phyloP scores from a whole-genome alignment of 2,113 vertebrate genomes.

The Ancistrus triradiatus region DNA sequence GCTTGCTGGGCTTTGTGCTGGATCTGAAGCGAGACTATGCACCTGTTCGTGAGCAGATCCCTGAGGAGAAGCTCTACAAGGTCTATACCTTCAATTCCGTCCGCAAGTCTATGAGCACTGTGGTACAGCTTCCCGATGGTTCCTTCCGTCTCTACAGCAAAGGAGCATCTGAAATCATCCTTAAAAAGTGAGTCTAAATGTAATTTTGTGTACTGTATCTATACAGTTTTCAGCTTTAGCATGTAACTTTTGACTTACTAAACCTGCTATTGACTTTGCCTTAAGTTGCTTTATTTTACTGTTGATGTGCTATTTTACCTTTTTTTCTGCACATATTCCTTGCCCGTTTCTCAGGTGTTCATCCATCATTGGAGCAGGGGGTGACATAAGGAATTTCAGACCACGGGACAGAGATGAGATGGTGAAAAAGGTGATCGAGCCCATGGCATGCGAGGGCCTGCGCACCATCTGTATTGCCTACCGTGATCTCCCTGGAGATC shows the following conservation, averaged over 20 bases:
- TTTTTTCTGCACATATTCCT: neutral
- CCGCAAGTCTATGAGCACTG: slow-evolving; percentile 88
- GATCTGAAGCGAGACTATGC: slow-evolving; percentile 77
- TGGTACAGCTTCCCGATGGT: slow-evolving; percentile 75
- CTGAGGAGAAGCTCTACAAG: slow-evolving; percentile 84
- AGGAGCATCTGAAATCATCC: slow-evolving; percentile 86
- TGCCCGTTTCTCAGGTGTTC: slow-evolving; percentile 67
- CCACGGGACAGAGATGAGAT: slow-evolving; percentile 84
- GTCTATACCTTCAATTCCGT: slow-evolving; percentile 89
- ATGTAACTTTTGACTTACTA: neutral
- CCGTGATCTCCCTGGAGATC: slow-evolving; percentile 71
- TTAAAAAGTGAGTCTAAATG: slow-evolving; percentile 79
- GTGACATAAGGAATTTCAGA: slow-evolving; percentile 72
- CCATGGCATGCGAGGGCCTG: slow-evolving; percentile 85
- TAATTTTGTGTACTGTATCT: neutral
- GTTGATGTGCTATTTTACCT: neutral
- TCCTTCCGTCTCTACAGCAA: slow-evolving; percentile 88
- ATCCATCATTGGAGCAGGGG: slow-evolving; percentile 67
- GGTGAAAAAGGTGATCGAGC: slow-evolving; percentile 86
- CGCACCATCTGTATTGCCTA: slow-evolving; percentile 85
- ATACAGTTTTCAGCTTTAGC: too few species aligned
- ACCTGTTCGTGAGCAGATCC: slow-evolving; percentile 78
- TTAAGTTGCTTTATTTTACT: neutral
- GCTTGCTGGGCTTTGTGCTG: slow-evolving; percentile 79
- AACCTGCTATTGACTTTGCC: neutral